Base-by-base conservation (phyloP, 2,797 vertebrate species). In the Sebastes oblongus region DNA sequence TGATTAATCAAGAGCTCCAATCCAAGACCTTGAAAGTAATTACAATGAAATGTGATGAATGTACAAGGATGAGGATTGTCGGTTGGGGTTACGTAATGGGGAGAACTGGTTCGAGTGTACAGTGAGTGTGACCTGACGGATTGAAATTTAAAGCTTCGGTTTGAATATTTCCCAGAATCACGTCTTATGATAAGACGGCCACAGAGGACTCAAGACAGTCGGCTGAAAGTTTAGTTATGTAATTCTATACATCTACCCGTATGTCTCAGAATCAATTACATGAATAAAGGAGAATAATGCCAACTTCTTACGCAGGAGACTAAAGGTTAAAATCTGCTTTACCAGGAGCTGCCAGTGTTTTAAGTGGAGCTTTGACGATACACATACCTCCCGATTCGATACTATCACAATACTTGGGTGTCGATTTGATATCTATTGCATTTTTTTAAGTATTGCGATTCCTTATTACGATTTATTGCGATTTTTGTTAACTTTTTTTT, bases 1-100 rank as follows among this genome's bases (percentile, higher is more conserved):
- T 1, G 62, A 91, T 93, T 90, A 92, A 90, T 84, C 77, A 84
- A 72, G 39, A 67, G 73, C 73, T 86, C 39, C 60, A 13, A 84
- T 85, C 85, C 81, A 84, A 80, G 69, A 61, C 60, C 66, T 36
- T 36, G 27, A 69, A 77, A 89, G 83, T 79, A 87, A 91, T 91
- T 87, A 82, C 29, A 72, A 65, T 67, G 32, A 66, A 81, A 82
- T 80, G 77, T 46, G 78, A 78, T 62, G 55, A 69, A 81, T 68
- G 65, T 27, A 54, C 29, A 24, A 69, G 81, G 68, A 77, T 24
- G 25, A 72, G 20, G 50, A 52, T 52, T 52, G 18, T n/a, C 7
- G 42, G 56, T 64, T 69, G 72, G 61, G 55, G 79, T 88, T 88
- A 88, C 2, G 62, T 84, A 86, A 92, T 67, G 56, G 71, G 71